Evolutionary conservation across 1,140 invertebrate genomes (phyloP), one percentile per base, ranked within the genome.

Genomic region (Spodoptera litura): DNA sequence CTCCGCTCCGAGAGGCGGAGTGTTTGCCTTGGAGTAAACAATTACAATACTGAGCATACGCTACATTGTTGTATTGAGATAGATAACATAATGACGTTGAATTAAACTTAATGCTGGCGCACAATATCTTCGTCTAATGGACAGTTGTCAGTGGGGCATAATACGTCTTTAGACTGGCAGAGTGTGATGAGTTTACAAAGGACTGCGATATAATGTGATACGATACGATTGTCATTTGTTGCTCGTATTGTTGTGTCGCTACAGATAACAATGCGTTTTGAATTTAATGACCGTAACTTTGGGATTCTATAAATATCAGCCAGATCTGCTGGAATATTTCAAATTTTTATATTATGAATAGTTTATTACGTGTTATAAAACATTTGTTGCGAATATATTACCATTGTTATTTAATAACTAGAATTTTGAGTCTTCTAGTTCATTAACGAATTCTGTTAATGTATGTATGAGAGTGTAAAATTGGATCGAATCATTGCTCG

Each of bases 221-320:
- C n/a, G 62, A 51, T 66, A 66, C 38, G 62, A 66, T 66, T 66
- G 62, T 51, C 62, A 49, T 66, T 49, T 49, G 62, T 66, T 44
- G 62, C 38, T n/a, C 35, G 62, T 66, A 64, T 64, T 64, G 38
- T 64, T 64, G 62, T 49, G 15, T 4, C 20, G 61, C 38, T 10
- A 9, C 13, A 49, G 10, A 31, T 5, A 10, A 49, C 15, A 44
- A 49, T 20, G 62, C 8, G 31, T 62, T 64, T 38, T 44, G n/a
- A 64, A 64, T 64, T 38, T 44, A 64, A 64, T 64, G 35, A 64
- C 6, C 35, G 38, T 64, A 27, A 12, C 56, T 4, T 11, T 8
- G 8, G 56, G 12, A 11, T 64, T 64, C 61, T 20, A 15, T 9
- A 62, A 35, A 15, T 38, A 8, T 25, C 13, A 35, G 5, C 4